These are phyloP conservation scores for Seira musarum DNA, from an alignment of 2,888 invertebrate genomes.

Conservation along the genomic window DNA sequence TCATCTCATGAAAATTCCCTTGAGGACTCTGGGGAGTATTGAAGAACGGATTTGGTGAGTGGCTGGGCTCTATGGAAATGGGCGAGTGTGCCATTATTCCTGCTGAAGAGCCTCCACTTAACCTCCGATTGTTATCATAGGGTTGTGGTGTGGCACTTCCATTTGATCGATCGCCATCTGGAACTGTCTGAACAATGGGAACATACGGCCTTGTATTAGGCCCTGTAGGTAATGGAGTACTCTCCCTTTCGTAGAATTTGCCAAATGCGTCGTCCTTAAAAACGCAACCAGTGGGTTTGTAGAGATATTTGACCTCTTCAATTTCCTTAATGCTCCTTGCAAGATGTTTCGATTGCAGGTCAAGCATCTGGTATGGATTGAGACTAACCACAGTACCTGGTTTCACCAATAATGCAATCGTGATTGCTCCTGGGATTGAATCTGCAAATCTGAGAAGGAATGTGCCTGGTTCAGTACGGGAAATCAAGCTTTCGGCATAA, in stretches of 20 bases:
- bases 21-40: constrained; percentile 10
- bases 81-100: constrained; percentile 26
- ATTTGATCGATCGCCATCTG: constrained; percentile 22
- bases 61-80: constrained; percentile 12
- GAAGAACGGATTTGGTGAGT: constrained; percentile 33
- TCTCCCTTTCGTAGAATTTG: constrained; percentile 80
- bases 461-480: constrained; percentile 40
- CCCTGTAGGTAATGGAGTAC: background rate
- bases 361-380: constrained; percentile 40
- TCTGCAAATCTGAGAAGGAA: constrained; percentile 62
- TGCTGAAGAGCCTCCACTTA: constrained; percentile 25
- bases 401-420: constrained; percentile 31
- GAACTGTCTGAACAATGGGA: constrained; percentile 17
- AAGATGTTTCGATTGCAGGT: constrained; percentile 35
- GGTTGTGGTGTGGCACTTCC: constrained; percentile 39
- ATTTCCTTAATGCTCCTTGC: constrained; percentile 33
- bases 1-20: background rate
- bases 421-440: constrained; percentile 50
- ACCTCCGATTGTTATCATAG: constrained; percentile 29
- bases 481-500: constrained; percentile 51
- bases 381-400: constrained; percentile 44
- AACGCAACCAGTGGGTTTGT: background rate
- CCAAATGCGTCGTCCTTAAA: constrained; percentile 90
- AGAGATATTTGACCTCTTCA: constrained; percentile 38
- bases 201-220: constrained; percentile 28